phyloP scores from a whole-genome alignment of 2,113 vertebrate genomes.

The Otus sunia region DNA sequence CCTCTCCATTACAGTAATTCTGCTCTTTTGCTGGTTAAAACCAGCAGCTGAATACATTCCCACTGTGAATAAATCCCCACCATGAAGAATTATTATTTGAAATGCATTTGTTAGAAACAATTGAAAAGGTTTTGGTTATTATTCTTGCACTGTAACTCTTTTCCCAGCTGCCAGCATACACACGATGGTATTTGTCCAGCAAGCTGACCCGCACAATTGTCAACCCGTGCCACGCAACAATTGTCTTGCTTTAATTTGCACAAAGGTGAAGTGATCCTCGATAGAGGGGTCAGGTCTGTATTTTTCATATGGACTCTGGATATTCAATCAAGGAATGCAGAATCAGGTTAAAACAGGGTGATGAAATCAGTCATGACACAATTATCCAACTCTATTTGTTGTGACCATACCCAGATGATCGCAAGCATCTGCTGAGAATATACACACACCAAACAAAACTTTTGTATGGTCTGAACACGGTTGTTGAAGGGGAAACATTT shows the following conservation, averaged over 20 bases:
- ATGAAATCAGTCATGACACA: slow-evolving; percentile 86
- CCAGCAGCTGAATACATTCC: background rate
- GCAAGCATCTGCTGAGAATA: background rate
- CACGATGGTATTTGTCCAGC: background rate
- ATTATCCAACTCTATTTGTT: slow-evolving; percentile 78
- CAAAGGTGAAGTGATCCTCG: background rate
- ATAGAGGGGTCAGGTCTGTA: background rate
- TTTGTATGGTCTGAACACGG: background rate
- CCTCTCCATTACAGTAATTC: background rate
- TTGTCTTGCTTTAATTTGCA: background rate
- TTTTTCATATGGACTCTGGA: slow-evolving; percentile 1
- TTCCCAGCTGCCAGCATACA: background rate
- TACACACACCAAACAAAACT: background rate
- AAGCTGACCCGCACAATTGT: background rate
- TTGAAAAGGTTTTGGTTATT: background rate
- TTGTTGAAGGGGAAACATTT: background rate
- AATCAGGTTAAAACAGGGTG: slow-evolving; percentile 86
- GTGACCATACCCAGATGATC: background rate
- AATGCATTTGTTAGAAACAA: background rate
- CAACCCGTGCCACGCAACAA: background rate
- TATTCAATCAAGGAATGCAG: slow-evolving; percentile 93
- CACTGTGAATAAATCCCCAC: background rate
- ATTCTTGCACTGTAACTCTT: background rate
- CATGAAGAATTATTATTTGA: background rate
- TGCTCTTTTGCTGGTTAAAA: background rate